A percentile compares a stretch with the other conserved stretches of the same genome.
Conservation (phyloP, 2,888 invertebrate species). For the Dicyrtomina minuta region DNA sequence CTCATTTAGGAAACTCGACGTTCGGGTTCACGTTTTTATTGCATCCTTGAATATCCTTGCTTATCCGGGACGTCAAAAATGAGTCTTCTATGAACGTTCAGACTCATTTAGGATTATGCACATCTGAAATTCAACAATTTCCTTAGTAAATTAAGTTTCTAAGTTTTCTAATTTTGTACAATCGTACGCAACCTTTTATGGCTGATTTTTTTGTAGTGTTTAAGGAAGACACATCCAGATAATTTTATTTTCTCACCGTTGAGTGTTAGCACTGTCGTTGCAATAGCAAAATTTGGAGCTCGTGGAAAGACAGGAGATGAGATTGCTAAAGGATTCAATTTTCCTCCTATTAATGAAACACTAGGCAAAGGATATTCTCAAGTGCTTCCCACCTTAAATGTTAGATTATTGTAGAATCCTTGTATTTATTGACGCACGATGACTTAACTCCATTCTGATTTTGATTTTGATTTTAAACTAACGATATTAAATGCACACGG, state of each 20-base stretch:
- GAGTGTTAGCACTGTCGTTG: slow-evolving; percentile 44
- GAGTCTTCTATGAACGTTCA: not conserved
- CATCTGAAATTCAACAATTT: no score
- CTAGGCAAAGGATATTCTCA: slow-evolving; percentile 41
- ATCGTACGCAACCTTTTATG: not conserved
- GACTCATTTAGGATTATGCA: no score
- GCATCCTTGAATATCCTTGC: no score
- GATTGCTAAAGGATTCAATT: slow-evolving; percentile 30
- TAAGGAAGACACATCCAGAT: slow-evolving; percentile 6
- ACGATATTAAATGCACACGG: no score
- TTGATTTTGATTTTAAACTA: no score
- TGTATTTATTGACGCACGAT: no score
- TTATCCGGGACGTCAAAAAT: no score
- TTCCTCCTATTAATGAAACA: slow-evolving; percentile 35
- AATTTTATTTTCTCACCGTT: slow-evolving; percentile 50
- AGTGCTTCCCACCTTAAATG: slow-evolving; percentile 38
- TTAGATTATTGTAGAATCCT: no score
- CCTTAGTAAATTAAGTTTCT: not conserved
- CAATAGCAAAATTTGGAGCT: slow-evolving; percentile 48
- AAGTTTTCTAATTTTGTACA: not conserved
- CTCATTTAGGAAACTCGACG: no score
- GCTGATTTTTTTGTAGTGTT: slow-evolving; percentile 9
- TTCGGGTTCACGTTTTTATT: no score
- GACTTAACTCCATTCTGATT: no score
- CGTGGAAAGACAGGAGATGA: slow-evolving; percentile 39